Evolutionary conservation across 1,140 invertebrate genomes (phyloP), one percentile per base, ranked within the genome.

Genomic region (Brachionus rotundiformis): DNA sequence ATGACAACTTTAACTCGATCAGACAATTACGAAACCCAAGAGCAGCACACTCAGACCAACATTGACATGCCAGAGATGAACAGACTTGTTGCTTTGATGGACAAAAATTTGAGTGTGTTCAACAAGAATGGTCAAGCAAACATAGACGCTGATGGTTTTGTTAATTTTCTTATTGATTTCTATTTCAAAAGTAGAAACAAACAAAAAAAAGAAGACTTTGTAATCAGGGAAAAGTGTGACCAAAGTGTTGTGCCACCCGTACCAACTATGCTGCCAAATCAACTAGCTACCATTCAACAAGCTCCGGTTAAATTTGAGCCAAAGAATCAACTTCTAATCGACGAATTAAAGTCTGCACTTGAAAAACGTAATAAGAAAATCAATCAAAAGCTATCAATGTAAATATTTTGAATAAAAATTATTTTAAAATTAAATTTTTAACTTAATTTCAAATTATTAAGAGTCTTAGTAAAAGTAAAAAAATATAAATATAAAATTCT

Each of bases 41-140:
- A 68, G 5, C 63, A 68, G 33, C 25, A 13, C 29, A 36, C 31
- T 33, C 63, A 68, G 31, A 68, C 63, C 10, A 68, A 23, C 16
- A 68, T 68, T 33, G 63, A 68, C 31, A 68, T 68, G 63, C n/a
- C 13, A 4, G 63, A 68, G n/a, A 68, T 68, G 63, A 41, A 68
- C 36, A 29, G 63, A 7, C 27, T 68, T 1, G 31, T 33, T 8
- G 33, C 16, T 33, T 36, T 68, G 13, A 68, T 68, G 33, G 63
- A 68, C 31, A 68, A 68, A 41, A 68, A 68, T 16, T 23, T 68
- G 31, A 36, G 31, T 16, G 19, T 68, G 8, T 29, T 33, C 29
- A 63, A 63, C n/a, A 63, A 63, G 11, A 63, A 16, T 27, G 25
- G 29, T 4, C 61, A 29, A 29, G 61, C 25, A 0, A 29, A 63